These are phyloP conservation scores for Nothobranchius furzeri DNA, from an alignment of 2,113 vertebrate genomes.

Conservation along the genomic window DNA sequence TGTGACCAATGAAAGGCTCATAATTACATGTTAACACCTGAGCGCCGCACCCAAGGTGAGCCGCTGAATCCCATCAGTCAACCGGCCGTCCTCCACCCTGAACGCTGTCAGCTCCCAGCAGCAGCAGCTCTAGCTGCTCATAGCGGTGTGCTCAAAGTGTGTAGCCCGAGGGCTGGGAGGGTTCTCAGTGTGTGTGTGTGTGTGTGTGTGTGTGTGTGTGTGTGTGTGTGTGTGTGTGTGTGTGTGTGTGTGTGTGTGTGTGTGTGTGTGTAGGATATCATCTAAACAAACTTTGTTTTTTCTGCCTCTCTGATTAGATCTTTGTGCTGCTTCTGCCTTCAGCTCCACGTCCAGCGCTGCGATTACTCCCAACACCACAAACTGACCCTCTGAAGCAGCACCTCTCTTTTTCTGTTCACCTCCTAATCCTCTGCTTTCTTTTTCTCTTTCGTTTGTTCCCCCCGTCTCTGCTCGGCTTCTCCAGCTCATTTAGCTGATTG, in stretches of 20 bases:
- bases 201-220: constrained; percentile 23
- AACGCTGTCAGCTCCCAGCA: constrained; percentile 61
- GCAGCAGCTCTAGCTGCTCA: constrained; percentile 67
- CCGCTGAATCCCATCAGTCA: constrained; percentile 78
- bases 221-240: constrained; percentile 10
- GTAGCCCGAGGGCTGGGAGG: constrained; percentile 79
- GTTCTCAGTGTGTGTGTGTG: constrained; percentile 32
- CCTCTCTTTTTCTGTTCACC: constrained; percentile 52
- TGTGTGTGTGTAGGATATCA: constrained; percentile 44
- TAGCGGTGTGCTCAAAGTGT: constrained; percentile 70
- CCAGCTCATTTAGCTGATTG: constrained; percentile 75
- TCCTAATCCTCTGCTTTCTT: constrained; percentile 35
- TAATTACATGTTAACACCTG: constrained; percentile 80
- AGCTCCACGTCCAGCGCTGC: constrained; percentile 33
- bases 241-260: constrained; percentile 17
- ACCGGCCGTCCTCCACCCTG: constrained; percentile 63
- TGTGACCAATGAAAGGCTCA: constrained; percentile 78
- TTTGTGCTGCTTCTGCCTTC: constrained; percentile 27
- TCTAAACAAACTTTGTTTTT: constrained; percentile 63
- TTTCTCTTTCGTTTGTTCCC: constrained; percentile 65
- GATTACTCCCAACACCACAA: constrained; percentile 43
- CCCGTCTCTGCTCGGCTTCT: constrained; percentile 37
- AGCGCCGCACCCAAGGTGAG: constrained; percentile 74
- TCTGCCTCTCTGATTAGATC: constrained; percentile 59
- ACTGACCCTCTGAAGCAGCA: constrained; percentile 40